A percentile compares a stretch with the other conserved stretches of the same genome.
phyloP scores from a whole-genome alignment of 1,140 invertebrate genomes.

The Hypsibius dujardini region DNA sequence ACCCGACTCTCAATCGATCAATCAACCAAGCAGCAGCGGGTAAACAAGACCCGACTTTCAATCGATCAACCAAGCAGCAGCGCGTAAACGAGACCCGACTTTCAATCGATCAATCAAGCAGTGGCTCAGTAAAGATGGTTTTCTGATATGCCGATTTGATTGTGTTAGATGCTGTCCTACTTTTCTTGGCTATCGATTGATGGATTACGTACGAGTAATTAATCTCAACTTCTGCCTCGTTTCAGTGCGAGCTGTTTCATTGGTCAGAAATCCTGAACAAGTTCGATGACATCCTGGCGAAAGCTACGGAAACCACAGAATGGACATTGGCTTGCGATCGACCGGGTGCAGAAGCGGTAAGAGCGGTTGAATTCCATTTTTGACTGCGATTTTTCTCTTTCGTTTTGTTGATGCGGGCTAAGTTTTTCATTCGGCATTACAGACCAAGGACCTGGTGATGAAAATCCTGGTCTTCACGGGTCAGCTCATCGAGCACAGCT shows the following conservation, averaged over 20 bases:
- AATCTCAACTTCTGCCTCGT: conserved; percentile 20
- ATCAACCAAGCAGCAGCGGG: too few relatives aligned
- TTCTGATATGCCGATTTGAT: neutral
- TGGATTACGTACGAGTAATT: neutral
- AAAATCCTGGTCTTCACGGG: conserved; percentile 66
- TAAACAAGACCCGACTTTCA: too few relatives aligned
- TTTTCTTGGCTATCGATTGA: conserved; percentile 15
- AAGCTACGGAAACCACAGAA: conserved; percentile 47
- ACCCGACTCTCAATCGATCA: too few relatives aligned
- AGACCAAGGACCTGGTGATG: conserved; percentile 56
- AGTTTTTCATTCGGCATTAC: conserved; percentile 16
- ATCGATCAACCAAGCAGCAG: too few relatives aligned
- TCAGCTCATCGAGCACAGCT: conserved; percentile 70
- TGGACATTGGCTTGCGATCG: conserved; percentile 62
- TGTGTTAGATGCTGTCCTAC: conserved; percentile 16
- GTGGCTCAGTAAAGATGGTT: too few relatives aligned
- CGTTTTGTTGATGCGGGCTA: neutral
- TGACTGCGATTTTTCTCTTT: too few relatives aligned
- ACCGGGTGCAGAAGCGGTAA: conserved; percentile 45
- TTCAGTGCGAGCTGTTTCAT: conserved; percentile 62
- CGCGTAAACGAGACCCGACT: too few relatives aligned
- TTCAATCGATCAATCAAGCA: too few relatives aligned
- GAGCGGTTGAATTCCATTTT: conserved; percentile 21
- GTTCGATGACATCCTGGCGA: conserved; percentile 61
- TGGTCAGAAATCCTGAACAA: conserved; percentile 72